Evolutionary conservation across 2,113 vertebrate species (phyloP).

Genomic region (Campylorhamphus procurvoides): DNA sequence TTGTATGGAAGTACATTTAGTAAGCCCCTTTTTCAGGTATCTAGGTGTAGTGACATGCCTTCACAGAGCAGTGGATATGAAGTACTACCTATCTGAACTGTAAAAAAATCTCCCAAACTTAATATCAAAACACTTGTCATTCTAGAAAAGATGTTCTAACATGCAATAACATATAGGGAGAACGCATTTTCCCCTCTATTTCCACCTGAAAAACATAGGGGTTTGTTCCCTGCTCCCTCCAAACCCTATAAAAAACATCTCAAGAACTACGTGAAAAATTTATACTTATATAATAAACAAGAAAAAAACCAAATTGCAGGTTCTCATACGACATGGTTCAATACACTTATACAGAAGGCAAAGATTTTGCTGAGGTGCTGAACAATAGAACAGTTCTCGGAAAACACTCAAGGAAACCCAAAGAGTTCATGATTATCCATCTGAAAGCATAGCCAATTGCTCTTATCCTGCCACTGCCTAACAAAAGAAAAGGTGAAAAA

Average conservation of each 20-base stretch:
- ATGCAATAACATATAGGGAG: not conserved
- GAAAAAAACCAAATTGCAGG: not conserved
- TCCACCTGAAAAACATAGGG: not conserved
- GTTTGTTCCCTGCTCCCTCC: not conserved
- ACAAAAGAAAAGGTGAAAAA: not conserved
- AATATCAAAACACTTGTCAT: not conserved
- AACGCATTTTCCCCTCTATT: not conserved
- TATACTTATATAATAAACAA: not conserved
- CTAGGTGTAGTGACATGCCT: not conserved
- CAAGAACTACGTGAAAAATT: not conserved
- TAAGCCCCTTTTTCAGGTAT: not conserved
- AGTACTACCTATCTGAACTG: not conserved
- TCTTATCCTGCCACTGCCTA: not conserved
- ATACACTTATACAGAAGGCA: not conserved
- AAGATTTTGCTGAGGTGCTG: not conserved
- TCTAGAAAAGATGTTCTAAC: not conserved
- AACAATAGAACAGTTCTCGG: not conserved
- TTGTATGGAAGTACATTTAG: not conserved
- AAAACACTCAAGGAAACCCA: not conserved
- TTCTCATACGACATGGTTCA: fast-evolving
- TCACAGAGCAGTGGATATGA: not conserved
- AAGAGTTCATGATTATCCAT: not conserved
- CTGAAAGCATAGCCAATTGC: not conserved
- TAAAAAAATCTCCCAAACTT: not conserved
- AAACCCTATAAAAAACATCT: not conserved